Percentiles rank a stretch among this genome's conserved stretches.
phyloP scores from a whole-genome alignment of 2,797 vertebrate genomes.

The Sebastes oblongus region DNA sequence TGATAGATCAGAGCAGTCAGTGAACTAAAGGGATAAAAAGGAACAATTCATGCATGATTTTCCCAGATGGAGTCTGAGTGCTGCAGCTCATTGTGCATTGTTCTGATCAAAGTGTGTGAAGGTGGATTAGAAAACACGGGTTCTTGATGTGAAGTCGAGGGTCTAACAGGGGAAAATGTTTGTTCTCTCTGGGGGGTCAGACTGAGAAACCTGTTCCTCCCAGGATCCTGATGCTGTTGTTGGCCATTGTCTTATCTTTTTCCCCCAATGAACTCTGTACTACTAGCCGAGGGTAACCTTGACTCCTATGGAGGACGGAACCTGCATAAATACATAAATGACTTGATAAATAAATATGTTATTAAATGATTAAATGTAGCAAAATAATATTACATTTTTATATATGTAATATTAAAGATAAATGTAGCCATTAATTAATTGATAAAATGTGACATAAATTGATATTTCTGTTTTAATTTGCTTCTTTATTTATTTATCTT shows the following conservation, averaged over 20 bases:
- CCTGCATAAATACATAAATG: too few species aligned
- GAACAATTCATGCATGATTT: conserved; percentile 57
- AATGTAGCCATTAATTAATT: too few species aligned
- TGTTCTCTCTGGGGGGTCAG: conserved; percentile 33
- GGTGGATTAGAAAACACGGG: conserved; percentile 46
- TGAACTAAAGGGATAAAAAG: conserved; percentile 23
- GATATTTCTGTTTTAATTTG: too few species aligned
- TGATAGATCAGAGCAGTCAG: conserved; percentile 3
- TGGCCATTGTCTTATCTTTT: neutral
- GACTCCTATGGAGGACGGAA: neutral
- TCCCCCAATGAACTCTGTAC: neutral
- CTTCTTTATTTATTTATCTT: neutral
- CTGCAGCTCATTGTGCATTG: conserved; percentile 61
- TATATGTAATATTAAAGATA: too few species aligned
- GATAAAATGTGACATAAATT: too few species aligned
- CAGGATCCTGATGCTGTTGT: conserved; percentile 18
- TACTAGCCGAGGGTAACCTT: neutral
- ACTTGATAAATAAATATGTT: too few species aligned
- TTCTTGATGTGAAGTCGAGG: conserved; percentile 20
- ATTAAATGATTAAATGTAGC: too few species aligned
- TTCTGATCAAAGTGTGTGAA: conserved; percentile 64
- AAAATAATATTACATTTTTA: too few species aligned
- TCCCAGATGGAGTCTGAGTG: conserved; percentile 36
- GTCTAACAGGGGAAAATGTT: neutral
- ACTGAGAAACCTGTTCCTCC: neutral